A percentile compares a stretch with the other conserved stretches of the same genome.
phyloP scores from a whole-genome alignment of 2,888 invertebrate genomes.

The Orgyia antiqua region DNA sequence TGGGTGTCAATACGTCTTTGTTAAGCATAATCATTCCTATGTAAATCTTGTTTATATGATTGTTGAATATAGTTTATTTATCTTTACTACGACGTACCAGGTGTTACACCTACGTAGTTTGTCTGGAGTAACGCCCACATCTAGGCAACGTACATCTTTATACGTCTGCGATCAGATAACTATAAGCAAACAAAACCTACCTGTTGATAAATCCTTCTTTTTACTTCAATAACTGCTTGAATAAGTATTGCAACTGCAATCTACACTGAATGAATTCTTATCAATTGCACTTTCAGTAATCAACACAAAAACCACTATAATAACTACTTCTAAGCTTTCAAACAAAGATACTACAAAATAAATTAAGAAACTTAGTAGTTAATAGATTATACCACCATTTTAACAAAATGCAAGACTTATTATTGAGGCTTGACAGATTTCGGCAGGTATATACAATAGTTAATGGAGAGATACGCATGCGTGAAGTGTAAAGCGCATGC shows the following conservation, averaged over 20 bases:
- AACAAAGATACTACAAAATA: constrained; percentile 23
- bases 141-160: constrained; percentile 27
- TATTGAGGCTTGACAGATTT: constrained; percentile 57
- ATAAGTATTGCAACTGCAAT: constrained; percentile 16
- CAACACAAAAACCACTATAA: constrained; percentile 11
- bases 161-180: constrained; percentile 31
- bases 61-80: no score
- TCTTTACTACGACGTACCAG: constrained; percentile 43
- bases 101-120: constrained; percentile 54
- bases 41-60: no score
- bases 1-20: no score
- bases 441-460: constrained; percentile 49
- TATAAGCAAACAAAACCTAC: constrained; percentile 48
- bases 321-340: constrained; percentile 10
- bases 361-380: constrained; percentile 22
- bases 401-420: constrained; percentile 42
- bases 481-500: constrained; percentile 46
- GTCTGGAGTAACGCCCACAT: constrained; percentile 69
- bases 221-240: constrained; percentile 27
- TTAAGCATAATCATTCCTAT: no score
- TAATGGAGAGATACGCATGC: constrained; percentile 47
- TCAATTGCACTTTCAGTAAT: constrained; percentile 12
- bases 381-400: constrained; percentile 32
- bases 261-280: constrained; percentile 17
- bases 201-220: constrained; percentile 51